Base-by-base conservation (phyloP, 2,888 invertebrate species). In the Drosophila lutescens region DNA sequence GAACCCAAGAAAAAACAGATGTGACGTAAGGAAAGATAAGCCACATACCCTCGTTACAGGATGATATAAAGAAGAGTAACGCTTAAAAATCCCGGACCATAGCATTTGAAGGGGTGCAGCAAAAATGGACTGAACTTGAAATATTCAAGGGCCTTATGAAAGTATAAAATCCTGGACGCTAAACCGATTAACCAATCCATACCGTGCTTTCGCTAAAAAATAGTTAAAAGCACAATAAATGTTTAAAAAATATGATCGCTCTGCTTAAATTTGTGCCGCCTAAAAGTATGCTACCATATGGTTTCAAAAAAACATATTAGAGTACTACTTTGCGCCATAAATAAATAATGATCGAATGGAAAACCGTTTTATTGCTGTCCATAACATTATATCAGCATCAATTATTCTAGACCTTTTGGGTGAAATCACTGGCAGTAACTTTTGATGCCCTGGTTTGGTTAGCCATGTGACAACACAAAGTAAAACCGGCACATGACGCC, bases 401-500 rank as follows among this genome's bases (percentile, higher is more conserved):
- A 34, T 10, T 15, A 26, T 17, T 6, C 17, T 9, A 8, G 15
- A 41, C n/a, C 12, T 15, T 20, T 30, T 40, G 13, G 10, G 69
- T 79, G 77, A 79, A 74, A 65, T 66, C 63, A 76, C 69, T 59
- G 44, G 13, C 36, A 34, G 50, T 34, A 26, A 20, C 26, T n/a
- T 30, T 34, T 20, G 47, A 2, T 58, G 46, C 23, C 44, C 51
- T 66, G 51, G 57, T 57, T 57, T 17, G 26, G 36, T 20, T 47
- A 1, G 17, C 47, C 49, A 40, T 57, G 68, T 80, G 76, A 80
- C 70, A 74, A 53, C 70, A 65, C 51, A 50, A 20, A 44, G 61
- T 66, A 68, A 74, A 70, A 68, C 36, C 53, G 74, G 53, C 68
- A 62, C 58, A 70, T 81, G 80, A 84, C 75, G 77, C 36, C 65